These are phyloP conservation scores for Hoplodrina ambigua DNA, from an alignment of 2,888 invertebrate species.

Conservation along the genomic window DNA sequence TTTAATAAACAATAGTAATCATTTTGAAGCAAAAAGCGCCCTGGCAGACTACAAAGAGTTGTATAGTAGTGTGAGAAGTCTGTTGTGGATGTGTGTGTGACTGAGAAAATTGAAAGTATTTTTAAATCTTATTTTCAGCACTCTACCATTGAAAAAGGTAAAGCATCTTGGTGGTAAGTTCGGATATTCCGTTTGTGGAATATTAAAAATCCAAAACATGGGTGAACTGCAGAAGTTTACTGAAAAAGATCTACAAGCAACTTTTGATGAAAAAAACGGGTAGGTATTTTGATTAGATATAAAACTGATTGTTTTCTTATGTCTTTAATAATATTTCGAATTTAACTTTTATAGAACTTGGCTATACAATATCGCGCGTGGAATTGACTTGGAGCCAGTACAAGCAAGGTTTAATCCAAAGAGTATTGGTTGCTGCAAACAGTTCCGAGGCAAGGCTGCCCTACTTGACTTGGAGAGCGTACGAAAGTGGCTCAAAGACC, in stretches of 20 bases:
- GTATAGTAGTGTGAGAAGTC: too few species aligned
- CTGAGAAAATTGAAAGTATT: neutral
- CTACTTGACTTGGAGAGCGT: conserved; percentile 92
- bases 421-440: conserved; percentile 98
- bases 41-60: too few species aligned
- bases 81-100: too few species aligned
- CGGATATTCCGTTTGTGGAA: conserved; percentile 94
- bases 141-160: conserved; percentile 95
- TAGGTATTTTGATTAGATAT: conserved; percentile 75
- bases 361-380: conserved; percentile 96
- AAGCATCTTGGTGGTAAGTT: conserved; percentile 98
- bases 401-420: conserved; percentile 95
- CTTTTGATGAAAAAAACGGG: conserved; percentile 97
- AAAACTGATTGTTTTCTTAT: neutral
- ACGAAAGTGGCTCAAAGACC: conserved; percentile 94
- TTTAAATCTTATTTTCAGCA: conserved; percentile 72
- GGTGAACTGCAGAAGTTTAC: conserved; percentile 94
- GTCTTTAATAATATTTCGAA: conserved; percentile 18
- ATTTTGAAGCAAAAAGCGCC: too few species aligned
- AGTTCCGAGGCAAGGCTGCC: conserved; percentile 95
- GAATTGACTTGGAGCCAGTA: conserved; percentile 97
- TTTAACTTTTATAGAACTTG: conserved; percentile 91
- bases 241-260: conserved; percentile 92
- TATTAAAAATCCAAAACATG: conserved; percentile 94
- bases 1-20: too few species aligned